phyloP scores from a whole-genome alignment of 1,140 invertebrate species.

The Brachystomella parvula region DNA sequence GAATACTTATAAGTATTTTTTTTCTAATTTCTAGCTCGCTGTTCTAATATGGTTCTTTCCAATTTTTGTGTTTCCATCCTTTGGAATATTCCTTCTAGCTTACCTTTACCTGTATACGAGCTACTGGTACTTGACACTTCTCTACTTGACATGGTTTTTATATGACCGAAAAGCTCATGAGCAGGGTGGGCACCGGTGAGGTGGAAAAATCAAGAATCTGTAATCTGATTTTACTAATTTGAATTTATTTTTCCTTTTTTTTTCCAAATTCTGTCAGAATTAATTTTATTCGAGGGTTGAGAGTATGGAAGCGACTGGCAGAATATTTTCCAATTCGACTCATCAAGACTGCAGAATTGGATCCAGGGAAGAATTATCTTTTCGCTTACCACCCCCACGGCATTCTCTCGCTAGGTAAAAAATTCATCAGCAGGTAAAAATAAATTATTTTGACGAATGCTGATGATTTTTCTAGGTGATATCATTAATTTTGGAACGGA shows the following conservation, averaged over 20 bases:
- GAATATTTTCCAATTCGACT: constrained; percentile 78
- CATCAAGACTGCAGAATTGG: constrained; percentile 70
- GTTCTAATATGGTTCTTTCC: too few relatives aligned
- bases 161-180: constrained; percentile 55
- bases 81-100: constrained; percentile 41
- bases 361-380: constrained; percentile 72
- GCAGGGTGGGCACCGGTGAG: constrained; percentile 54
- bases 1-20: background rate
- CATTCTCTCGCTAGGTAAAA: constrained; percentile 59
- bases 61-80: too few relatives aligned
- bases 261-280: background rate
- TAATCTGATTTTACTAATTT: too few relatives aligned
- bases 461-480: too few relatives aligned
- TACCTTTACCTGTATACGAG: constrained; percentile 46
- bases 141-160: constrained; percentile 62
- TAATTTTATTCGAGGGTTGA: constrained; percentile 51
- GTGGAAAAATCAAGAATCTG: too few relatives aligned
- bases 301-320: constrained; percentile 62
- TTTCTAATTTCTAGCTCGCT: too few relatives aligned
- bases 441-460: too few relatives aligned
- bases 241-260: too few relatives aligned
- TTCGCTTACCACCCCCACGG: constrained; percentile 86
- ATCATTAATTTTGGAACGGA: too few relatives aligned
- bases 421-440: too few relatives aligned
- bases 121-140: constrained; percentile 46